Evolutionary conservation across 2,888 invertebrate genomes (phyloP).

Genomic region (Trisateles emortualis): DNA sequence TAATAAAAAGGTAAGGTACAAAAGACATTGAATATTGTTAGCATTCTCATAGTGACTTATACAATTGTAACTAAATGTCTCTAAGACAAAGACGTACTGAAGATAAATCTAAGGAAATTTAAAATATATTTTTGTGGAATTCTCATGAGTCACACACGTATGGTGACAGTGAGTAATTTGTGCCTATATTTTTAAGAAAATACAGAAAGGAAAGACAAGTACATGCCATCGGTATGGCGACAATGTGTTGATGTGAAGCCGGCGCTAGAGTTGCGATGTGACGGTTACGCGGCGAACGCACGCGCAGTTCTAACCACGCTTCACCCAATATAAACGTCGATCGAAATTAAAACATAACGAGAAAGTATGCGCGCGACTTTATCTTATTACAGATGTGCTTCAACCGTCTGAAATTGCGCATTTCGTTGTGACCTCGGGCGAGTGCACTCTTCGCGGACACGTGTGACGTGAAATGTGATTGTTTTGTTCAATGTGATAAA

Average conservation of each 20-base stretch:
- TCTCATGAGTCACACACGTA: conserved; percentile 43
- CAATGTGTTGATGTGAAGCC: conserved; percentile 48
- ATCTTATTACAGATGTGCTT: conserved; percentile 43
- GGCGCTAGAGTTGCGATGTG: conserved; percentile 39
- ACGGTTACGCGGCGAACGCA: conserved; percentile 67
- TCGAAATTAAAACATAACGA: conserved; percentile 72
- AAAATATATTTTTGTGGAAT: conserved; percentile 35
- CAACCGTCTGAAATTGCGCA: conserved; percentile 34
- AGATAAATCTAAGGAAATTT: conserved; percentile 29
- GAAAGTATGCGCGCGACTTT: conserved; percentile 63
- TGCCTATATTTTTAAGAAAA: conserved; percentile 41
- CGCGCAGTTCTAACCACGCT: conserved; percentile 76
- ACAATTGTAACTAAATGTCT: conserved; percentile 8
- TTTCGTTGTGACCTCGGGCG: conserved; percentile 35
- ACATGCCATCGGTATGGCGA: conserved; percentile 62
- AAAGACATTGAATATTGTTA: no score
- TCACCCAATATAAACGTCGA: conserved; percentile 79
- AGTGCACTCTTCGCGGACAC: conserved; percentile 40
- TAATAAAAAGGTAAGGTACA: no score
- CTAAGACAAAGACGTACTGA: conserved; percentile 25
- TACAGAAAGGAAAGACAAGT: conserved; percentile 49
- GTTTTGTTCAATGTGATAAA: conserved; percentile 27
- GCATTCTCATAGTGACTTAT: not conserved
- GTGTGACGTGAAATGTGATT: conserved; percentile 39
- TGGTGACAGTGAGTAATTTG: conserved; percentile 46